Evolutionary conservation across 2,888 invertebrate species (phyloP).

Genomic region (Drosophila paranaensis): DNA sequence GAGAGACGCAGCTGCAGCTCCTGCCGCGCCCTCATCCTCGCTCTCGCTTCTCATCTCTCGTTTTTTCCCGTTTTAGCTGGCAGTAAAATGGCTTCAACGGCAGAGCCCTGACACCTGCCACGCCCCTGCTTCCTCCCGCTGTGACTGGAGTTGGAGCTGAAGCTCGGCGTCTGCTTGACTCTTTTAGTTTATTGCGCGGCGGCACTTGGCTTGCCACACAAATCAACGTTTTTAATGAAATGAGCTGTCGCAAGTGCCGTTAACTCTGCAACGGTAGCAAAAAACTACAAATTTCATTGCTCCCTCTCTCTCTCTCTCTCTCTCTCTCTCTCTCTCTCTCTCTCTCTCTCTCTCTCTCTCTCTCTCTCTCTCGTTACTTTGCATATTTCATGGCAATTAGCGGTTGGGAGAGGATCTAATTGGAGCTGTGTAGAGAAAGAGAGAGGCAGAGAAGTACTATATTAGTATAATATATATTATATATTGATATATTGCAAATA

Average conservation of each 20-base stretch:
- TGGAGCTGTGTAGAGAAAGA: constrained; percentile 8
- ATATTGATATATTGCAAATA: too few species aligned
- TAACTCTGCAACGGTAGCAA: constrained; percentile 33
- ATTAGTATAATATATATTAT: too few species aligned
- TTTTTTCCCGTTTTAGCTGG: constrained; percentile 13
- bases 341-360: constrained; percentile 4
- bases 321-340: constrained; percentile 4
- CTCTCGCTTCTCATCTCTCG: constrained; percentile 26
- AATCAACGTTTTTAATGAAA: constrained; percentile 69
- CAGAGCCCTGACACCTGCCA: background rate
- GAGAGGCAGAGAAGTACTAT: background rate
- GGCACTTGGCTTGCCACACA: constrained; percentile 50
- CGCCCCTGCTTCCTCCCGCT: constrained; percentile 1
- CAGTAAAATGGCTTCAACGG: constrained; percentile 59
- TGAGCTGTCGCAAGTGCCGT: constrained; percentile 56
- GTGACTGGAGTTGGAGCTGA: constrained; percentile 5
- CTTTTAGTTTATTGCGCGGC: constrained; percentile 41
- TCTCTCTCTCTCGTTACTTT: background rate
- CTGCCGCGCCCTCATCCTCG: too few species aligned
- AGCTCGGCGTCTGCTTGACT: constrained; percentile 18
- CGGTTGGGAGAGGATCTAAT: background rate
- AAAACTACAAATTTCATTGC: background rate
- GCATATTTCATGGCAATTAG: constrained; percentile 29
- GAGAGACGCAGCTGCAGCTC: background rate
- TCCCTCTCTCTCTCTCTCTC: constrained; percentile 2